Conservation (phyloP, 2,113 vertebrate genomes). For the Trachemys scripta region DNA sequence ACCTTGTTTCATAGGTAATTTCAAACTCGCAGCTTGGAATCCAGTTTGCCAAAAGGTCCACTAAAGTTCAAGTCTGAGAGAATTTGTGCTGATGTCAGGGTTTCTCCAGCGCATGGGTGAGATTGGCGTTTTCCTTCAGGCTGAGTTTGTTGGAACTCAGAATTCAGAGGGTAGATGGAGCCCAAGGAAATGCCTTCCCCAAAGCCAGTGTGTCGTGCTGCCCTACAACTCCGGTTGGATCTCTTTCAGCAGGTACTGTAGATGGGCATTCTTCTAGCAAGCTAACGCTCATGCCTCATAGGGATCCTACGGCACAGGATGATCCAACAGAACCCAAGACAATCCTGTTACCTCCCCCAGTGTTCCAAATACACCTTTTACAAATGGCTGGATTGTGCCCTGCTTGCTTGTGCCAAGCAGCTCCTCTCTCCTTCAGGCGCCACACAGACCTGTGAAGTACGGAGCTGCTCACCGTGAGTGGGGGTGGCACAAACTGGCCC, state of each 20-base stretch:
- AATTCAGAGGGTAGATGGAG: background rate
- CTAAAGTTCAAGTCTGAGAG: background rate
- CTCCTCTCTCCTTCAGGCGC: fast-evolving
- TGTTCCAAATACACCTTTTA: background rate
- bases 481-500: background rate
- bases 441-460: background rate
- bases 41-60: background rate
- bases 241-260: background rate
- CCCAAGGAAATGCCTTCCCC: background rate
- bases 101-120: fast-evolving
- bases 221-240: background rate
- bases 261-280: background rate
- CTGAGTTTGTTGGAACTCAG: background rate
- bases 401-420: fast-evolving
- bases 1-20: background rate
- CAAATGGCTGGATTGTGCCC: background rate
- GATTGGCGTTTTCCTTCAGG: background rate
- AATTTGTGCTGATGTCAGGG: background rate
- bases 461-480: background rate
- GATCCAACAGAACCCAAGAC: background rate
- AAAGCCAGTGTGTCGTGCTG: background rate
- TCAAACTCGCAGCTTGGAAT: fast-evolving
- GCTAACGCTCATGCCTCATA: background rate
- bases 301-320: background rate
- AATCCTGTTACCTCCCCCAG: background rate